Conservation (phyloP, 1,140 invertebrate species). For the Oscheius sp. region DNA sequence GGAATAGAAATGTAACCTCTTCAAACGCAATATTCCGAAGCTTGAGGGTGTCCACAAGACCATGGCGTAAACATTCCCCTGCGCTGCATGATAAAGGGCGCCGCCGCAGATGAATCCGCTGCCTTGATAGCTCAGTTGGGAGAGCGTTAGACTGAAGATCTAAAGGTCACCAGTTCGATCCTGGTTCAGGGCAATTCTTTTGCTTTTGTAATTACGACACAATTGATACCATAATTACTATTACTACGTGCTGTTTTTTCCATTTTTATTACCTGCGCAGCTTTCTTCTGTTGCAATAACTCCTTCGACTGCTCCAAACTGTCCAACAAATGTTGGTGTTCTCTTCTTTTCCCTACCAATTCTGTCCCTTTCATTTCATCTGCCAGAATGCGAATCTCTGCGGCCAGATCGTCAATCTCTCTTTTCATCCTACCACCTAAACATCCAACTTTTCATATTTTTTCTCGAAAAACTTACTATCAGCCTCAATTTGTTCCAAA, state of each 20-base stretch:
- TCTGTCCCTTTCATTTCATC: background rate
- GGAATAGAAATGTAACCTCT: background rate
- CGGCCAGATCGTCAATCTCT: background rate
- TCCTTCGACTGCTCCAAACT: background rate
- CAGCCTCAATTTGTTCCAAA: background rate
- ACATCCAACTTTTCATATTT: background rate
- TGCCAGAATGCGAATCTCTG: background rate
- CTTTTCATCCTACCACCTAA: background rate
- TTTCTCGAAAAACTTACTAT: background rate
- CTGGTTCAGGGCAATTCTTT: constrained; percentile 43
- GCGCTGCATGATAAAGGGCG: background rate
- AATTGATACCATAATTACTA: no score
- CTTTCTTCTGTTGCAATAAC: background rate
- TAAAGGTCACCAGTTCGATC: constrained; percentile 55
- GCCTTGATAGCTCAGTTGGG: constrained; percentile 59
- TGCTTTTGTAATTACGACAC: no score
- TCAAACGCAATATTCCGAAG: background rate
- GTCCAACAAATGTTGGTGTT: background rate
- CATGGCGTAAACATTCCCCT: background rate
- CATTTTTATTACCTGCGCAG: constrained; percentile 1
- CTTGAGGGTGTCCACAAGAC: background rate
- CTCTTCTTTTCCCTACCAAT: background rate
- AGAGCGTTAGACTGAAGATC: constrained; percentile 61
- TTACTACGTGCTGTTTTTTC: no score
- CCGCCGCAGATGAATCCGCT: no score